Conservation (phyloP, 2,797 vertebrate species). For the Tapera naevia region DNA sequence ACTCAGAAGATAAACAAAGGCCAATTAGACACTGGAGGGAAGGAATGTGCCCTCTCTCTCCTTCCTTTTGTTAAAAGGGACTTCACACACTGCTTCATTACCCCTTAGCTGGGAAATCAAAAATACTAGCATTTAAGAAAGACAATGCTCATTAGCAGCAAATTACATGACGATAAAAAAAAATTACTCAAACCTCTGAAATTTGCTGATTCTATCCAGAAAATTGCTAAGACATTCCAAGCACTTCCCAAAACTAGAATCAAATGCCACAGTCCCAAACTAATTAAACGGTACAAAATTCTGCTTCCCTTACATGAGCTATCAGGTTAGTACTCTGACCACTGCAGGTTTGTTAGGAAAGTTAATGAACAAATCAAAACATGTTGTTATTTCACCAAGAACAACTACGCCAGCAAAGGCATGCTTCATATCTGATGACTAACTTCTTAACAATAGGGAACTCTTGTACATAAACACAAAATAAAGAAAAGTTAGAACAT, state of each 20-base stretch:
- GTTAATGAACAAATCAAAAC: neutral
- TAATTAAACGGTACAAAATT: neutral
- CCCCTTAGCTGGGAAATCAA: neutral
- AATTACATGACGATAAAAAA: neutral
- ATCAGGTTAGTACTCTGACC: neutral
- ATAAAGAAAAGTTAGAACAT: neutral
- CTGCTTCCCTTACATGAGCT: neutral
- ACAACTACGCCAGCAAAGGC: neutral
- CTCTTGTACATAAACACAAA: neutral
- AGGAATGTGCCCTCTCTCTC: neutral
- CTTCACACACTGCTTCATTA: neutral
- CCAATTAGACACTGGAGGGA: neutral
- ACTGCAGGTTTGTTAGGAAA: neutral
- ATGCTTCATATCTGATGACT: neutral
- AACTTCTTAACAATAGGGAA: neutral
- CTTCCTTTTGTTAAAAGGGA: neutral
- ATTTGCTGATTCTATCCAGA: neutral
- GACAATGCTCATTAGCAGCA: neutral
- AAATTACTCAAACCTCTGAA: neutral
- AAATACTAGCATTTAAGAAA: neutral
- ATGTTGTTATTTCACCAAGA: neutral
- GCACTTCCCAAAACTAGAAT: neutral
- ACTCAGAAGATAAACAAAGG: neutral
- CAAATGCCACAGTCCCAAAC: neutral
- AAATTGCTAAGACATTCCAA: neutral